Base-by-base conservation (phyloP, 2,888 invertebrate species). In the Ecliptopera silaceata region DNA sequence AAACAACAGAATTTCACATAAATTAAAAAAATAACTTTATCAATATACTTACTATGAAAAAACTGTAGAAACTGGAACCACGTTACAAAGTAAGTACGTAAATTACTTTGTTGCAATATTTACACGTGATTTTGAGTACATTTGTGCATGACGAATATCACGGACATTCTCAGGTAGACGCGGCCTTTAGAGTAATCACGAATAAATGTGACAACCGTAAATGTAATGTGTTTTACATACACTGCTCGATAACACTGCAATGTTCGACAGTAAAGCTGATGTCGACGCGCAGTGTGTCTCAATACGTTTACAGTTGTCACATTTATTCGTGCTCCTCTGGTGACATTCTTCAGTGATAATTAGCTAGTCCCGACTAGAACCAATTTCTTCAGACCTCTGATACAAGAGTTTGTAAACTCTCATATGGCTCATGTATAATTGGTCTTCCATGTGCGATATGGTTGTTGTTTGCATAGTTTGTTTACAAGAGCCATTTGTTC, bases 311-410 rank as follows among this genome's bases (percentile, higher is more conserved):
- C n/a, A n/a, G n/a, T n/a, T n/a, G n/a, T n/a, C n/a, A n/a, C n/a
- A n/a, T n/a, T n/a, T n/a, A n/a, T n/a, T n/a, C n/a, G n/a, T n/a
- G n/a, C n/a, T n/a, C n/a, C n/a, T 29, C 31, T 15, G 50, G 65
- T 60, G 65, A 68, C 68, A 73, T 72, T 72, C 66, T 56, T 47
- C 55, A 47, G 54, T 39, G 63, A 64, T 70, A 70, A 72, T 71
- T 72, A 67, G 18, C 56, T 26, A 2, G 55, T 32, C 60, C 58
- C 57, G 64, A 50, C 56, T 49, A 51, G 50, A 51, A 34, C 64
- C 64, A 68, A 22, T 45, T 41, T 61, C 58, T 32, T 15, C 20
- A 65, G 65, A 63, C 32, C 63, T 39, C 10, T 43, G 29, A n/a
- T 13, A 18, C 43, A 15, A 43, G 20, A 3, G 10, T 2, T 10